Evolutionary conservation across 2,888 invertebrate species (phyloP).

Genomic region (Stenurella melanura): DNA sequence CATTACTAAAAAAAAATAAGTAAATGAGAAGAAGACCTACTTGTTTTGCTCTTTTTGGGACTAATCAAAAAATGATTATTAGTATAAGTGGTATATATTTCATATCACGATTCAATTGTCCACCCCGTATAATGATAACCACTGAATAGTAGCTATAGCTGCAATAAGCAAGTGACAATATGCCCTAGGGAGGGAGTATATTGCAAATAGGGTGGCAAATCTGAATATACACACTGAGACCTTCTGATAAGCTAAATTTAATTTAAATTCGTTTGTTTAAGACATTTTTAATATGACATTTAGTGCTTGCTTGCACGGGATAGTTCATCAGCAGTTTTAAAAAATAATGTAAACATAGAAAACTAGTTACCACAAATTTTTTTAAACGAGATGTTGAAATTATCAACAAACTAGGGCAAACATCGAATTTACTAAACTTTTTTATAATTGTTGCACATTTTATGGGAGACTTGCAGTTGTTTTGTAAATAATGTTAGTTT

Average conservation of each 20-base stretch:
- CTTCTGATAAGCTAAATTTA: conserved; percentile 62
- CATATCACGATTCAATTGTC: background rate
- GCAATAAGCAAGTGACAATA: conserved; percentile 27
- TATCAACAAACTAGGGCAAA: no score
- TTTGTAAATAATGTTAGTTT: no score
- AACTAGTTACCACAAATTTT: no score
- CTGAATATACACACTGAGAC: conserved; percentile 60
- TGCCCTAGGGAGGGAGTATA: conserved; percentile 28
- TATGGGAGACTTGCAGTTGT: no score
- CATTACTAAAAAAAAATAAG: no score
- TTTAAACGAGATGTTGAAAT: no score
- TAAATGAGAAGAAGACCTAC: no score
- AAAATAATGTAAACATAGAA: background rate
- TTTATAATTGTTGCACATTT: no score
- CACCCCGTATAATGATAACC: conserved; percentile 28
- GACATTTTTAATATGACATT: conserved; percentile 5
- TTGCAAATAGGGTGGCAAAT: conserved; percentile 60
- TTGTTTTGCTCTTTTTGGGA: no score
- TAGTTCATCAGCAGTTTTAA: background rate
- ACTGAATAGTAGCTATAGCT: conserved; percentile 1
- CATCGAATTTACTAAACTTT: no score
- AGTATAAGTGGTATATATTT: no score
- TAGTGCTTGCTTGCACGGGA: background rate
- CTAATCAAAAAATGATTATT: no score
- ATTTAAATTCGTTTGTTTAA: conserved; percentile 59